Evolutionary conservation across 35 echinoderm and acorn worm genomes (phyloP).

Genomic region (Patiria miniata): DNA sequence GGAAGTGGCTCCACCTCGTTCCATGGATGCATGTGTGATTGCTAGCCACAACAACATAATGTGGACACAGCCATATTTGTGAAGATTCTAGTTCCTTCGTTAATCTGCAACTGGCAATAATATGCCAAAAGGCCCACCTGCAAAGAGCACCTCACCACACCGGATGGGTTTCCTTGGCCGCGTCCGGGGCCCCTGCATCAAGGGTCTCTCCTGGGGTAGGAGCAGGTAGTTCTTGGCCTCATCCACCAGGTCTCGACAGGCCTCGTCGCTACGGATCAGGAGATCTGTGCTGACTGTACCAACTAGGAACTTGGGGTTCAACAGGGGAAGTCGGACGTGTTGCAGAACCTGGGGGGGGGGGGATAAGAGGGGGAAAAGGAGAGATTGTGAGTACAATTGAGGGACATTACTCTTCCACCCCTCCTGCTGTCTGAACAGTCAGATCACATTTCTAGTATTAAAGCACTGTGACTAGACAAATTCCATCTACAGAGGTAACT

Average conservation of each 20-base stretch:
- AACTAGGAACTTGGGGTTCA: constrained; percentile 95
- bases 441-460: not conserved
- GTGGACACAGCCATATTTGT: too few species aligned
- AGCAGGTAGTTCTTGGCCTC: constrained; percentile 99
- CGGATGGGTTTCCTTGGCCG: constrained; percentile 92
- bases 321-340: constrained; percentile 85
- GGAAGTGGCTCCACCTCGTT: too few species aligned
- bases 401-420: too few species aligned
- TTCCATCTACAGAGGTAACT: too few species aligned
- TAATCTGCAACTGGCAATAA: too few species aligned
- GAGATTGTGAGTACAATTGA: too few species aligned
- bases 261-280: constrained; percentile 93
- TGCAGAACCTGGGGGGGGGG: constrained; percentile 68
- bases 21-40: too few species aligned
- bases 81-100: too few species aligned
- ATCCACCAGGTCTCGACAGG: constrained; percentile 95
- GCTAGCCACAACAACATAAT: too few species aligned
- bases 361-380: not conserved
- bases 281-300: constrained; percentile 96
- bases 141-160: constrained; percentile 98
- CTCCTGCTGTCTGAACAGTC: not conserved
- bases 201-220: constrained; percentile 91
- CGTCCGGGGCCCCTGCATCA: constrained; percentile 96
- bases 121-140: constrained; percentile 54
- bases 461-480: not conserved